Percentiles rank a stretch among this genome's conserved stretches.
These are phyloP conservation scores for Neosilurus mollespiculum DNA, from an alignment of 2,797 vertebrate genomes.

Conservation along the genomic window DNA sequence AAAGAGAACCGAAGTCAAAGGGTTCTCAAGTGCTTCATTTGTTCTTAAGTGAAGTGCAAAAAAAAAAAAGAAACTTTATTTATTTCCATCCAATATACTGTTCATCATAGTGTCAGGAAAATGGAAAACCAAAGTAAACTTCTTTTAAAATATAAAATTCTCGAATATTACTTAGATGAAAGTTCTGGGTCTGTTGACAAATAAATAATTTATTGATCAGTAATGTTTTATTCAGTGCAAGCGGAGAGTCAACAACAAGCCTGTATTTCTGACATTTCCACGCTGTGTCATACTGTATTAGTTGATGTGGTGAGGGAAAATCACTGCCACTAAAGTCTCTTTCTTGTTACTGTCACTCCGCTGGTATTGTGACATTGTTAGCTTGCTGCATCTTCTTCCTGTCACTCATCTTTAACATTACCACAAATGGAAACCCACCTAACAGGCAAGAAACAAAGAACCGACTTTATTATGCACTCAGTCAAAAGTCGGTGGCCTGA, in stretches of 20 bases:
- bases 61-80: too few species aligned
- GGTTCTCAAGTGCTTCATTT: too few species aligned
- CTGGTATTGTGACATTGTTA: conserved; percentile 64
- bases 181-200: conserved; percentile 43
- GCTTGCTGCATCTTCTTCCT: conserved; percentile 67
- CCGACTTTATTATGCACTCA: conserved; percentile 48
- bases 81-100: not conserved
- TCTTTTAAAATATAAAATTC: not conserved
- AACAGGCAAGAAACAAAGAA: conserved; percentile 23
- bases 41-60: not conserved
- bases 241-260: conserved; percentile 48
- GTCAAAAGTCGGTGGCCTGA: conserved; percentile 74
- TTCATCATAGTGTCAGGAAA: not conserved
- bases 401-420: conserved; percentile 65
- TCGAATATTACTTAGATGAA: not conserved
- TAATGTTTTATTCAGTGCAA: conserved; percentile 75
- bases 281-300: conserved; percentile 44
- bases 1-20: too few species aligned
- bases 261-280: conserved; percentile 69
- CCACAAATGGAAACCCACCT: conserved; percentile 67
- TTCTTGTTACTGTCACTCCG: conserved; percentile 77
- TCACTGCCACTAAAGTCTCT: conserved; percentile 64
- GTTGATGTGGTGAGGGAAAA: conserved; percentile 32
- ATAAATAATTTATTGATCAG: conserved; percentile 73
- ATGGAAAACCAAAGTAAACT: not conserved